These are phyloP conservation scores for Drosophila pegasa DNA, from an alignment of 2,888 invertebrate species.

Conservation along the genomic window DNA sequence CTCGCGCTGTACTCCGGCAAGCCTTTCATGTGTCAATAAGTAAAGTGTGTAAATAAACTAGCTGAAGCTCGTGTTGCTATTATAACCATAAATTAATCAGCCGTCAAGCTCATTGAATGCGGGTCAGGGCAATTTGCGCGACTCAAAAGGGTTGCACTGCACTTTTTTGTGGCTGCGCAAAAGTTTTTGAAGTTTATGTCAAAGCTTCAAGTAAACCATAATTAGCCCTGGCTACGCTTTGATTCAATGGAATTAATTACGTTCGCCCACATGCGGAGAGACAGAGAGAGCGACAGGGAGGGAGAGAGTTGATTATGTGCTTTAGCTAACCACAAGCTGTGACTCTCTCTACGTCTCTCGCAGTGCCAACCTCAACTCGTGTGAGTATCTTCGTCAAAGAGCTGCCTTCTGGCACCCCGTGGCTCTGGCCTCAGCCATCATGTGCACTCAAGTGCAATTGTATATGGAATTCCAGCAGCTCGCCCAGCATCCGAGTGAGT, in stretches of 20 bases:
- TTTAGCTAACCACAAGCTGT: slow-evolving; percentile 6
- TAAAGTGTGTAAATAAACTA: slow-evolving; percentile 49
- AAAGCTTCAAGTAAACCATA: slow-evolving; percentile 43
- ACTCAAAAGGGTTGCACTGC: slow-evolving; percentile 4
- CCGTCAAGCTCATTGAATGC: slow-evolving; percentile 28
- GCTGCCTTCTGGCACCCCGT: neutral
- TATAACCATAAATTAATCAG: slow-evolving; percentile 1
- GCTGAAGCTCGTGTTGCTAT: neutral
- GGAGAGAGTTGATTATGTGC: slow-evolving; percentile 3
- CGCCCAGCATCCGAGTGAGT: slow-evolving; percentile 28
- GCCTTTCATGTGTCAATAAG: slow-evolving; percentile 45
- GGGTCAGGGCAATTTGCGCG: slow-evolving; percentile 40
- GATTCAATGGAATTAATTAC: slow-evolving; percentile 20
- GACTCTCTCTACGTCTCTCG: neutral
- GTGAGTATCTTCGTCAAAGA: slow-evolving; percentile 35
- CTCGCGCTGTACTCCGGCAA: no score
- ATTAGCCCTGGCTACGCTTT: slow-evolving; percentile 38
- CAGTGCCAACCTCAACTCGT: slow-evolving; percentile 2
- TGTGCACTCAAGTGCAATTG: slow-evolving; percentile 59
- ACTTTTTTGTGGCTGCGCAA: slow-evolving; percentile 6
- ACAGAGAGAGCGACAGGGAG: neutral
- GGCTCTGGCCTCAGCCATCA: slow-evolving; percentile 7
- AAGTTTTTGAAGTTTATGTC: slow-evolving; percentile 42
- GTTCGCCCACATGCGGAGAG: neutral
- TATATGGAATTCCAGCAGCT: slow-evolving; percentile 32